Percentiles rank a stretch among this genome's conserved stretches.
Conservation (phyloP, 2,113 vertebrate genomes). For the Hiodon alosoides region DNA sequence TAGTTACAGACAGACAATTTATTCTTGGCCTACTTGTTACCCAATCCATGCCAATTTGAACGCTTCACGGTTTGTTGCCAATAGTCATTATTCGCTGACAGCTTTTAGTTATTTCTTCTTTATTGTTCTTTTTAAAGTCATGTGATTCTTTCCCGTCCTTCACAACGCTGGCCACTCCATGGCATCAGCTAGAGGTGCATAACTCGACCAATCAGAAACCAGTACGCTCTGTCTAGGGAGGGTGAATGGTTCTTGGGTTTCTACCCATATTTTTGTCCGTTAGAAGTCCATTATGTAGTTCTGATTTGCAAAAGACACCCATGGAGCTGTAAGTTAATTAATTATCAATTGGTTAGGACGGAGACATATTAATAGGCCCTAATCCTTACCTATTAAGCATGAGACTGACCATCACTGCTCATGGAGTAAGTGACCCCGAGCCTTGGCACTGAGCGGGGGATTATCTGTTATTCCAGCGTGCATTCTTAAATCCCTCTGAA, state of each 20-base stretch:
- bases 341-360: too few species aligned
- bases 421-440: too few species aligned
- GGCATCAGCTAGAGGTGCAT: not conserved
- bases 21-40: conserved; percentile 52
- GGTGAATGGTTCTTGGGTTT: too few species aligned
- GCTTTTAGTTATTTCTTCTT: conserved; percentile 46
- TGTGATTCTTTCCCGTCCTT: not conserved
- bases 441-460: not conserved
- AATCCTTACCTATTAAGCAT: too few species aligned
- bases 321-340: too few species aligned
- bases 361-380: too few species aligned
- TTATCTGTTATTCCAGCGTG: not conserved
- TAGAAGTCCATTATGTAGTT: too few species aligned
- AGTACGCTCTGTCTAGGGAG: too few species aligned
- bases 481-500: not conserved
- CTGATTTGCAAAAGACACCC: too few species aligned
- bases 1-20: conserved; percentile 68
- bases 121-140: conserved; percentile 38
- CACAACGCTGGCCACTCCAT: not conserved
- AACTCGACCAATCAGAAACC: too few species aligned
- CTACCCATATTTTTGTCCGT: too few species aligned
- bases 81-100: conserved; percentile 55
- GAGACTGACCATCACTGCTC: too few species aligned
- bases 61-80: conserved; percentile 40
- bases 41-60: conserved; percentile 40